Evolutionary conservation across 1,140 invertebrate species (phyloP).

Genomic region (Reticulitermes speratus): DNA sequence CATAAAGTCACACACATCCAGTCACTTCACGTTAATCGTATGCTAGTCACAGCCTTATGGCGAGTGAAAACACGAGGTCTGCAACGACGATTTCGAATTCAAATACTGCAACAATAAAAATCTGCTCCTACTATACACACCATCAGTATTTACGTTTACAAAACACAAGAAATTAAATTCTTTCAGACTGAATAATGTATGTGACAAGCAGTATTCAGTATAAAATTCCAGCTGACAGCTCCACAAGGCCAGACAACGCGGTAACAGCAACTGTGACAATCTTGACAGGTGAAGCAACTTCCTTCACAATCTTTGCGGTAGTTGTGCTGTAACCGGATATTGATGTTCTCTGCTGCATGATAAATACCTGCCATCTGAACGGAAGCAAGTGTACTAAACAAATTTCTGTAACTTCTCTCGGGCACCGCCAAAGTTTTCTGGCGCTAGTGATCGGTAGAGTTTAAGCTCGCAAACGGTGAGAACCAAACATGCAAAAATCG

Average conservation of each 20-base stretch:
- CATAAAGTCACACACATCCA: conserved; percentile 5
- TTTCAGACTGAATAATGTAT: neutral
- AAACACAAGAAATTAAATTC: neutral
- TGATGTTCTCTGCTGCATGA: neutral
- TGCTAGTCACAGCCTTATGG: conserved; percentile 3
- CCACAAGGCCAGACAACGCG: neutral
- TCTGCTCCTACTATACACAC: neutral
- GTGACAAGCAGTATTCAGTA: neutral
- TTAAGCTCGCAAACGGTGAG: no score
- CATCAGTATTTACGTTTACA: neutral
- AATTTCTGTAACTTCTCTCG: neutral
- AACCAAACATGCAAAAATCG: no score
- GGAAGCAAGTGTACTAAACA: neutral
- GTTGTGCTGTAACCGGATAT: neutral
- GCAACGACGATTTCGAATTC: neutral
- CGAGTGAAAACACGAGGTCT: conserved; percentile 9
- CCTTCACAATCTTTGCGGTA: neutral
- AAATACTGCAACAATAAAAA: neutral
- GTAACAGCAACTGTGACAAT: neutral
- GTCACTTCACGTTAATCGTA: neutral
- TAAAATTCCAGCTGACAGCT: conserved; percentile 6
- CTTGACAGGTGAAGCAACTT: neutral
- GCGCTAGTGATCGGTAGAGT: no score
- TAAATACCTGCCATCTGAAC: neutral
- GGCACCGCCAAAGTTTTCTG: no score